Base-by-base conservation (phyloP, 2,797 vertebrate species). In the Galago senegalensis region DNA sequence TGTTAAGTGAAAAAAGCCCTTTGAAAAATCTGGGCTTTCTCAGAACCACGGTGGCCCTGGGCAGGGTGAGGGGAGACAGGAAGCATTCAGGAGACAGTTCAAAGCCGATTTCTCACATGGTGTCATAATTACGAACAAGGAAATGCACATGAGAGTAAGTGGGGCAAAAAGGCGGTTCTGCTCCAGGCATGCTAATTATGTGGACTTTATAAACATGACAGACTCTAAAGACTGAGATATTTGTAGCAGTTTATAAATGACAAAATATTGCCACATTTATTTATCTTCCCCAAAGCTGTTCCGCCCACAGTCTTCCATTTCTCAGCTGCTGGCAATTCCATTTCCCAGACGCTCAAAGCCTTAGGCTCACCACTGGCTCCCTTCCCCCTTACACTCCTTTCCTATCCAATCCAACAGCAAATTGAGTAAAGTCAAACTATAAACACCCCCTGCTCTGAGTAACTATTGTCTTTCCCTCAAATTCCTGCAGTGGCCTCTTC, bases 211-310 rank as follows among this genome's bases (percentile, higher is more conserved):
- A 93, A 84, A 94, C 18, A 69, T 34, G 27, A 11, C 73, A 85
- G 8, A 46, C 8, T 43, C 69, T 58, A 65, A 60, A 58, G 31
- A 34, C 60, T 67, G 72, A 31, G 14, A 46, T 43, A 91, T 93
- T 81, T 73, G 56, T 37, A 80, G 40, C 53, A 58, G 37, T 86
- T 86, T 82, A 69, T 83, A 77, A 82, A 70, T 87, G 86, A 86
- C 29, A 94, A 94, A 67, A 49, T 20, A 86, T 75, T 80, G 4
- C 31, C 40, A 63, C 40, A 81, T 88, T 79, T 93, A 37, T 34
- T 89, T 80, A n/a, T 80, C 75, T 76, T 61, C 91, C 67, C 56
- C 81, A 84, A 34, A 79, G 17, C 20, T 37, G 60, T 46, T 85
- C 49, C 58, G 61, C 29, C n/a, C 60, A 46, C 20, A 53, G 11